Base-by-base conservation (phyloP, 2,113 vertebrate species). In the Prolemur simus region DNA sequence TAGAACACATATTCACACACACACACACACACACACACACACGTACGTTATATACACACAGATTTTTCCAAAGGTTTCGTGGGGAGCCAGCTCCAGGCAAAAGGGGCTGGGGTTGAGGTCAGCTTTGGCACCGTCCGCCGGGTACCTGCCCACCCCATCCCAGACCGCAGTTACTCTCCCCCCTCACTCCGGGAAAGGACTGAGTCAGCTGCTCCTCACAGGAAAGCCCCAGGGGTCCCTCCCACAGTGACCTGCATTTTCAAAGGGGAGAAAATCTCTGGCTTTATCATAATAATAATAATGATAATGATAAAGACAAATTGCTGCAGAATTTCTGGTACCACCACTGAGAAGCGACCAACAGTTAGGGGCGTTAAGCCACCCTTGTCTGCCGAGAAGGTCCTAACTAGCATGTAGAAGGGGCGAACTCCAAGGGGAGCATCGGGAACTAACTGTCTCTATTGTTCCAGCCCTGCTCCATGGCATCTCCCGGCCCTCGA, bases 401-500 rank as follows among this genome's bases (percentile, higher is more conserved):
- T 56, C 10, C 5, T 56, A 1, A 39, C n/a, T 34, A 10, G 42
- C 39, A 8, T 20, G 18, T 6, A 9, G 12, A 6, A 27, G 17
- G 80, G 34, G 91, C 39, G 11, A 73, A 14, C 2, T 8, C 39
- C 29, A 29, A 5, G 37, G 23, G 64, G 13, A 45, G 14, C 5
- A 1, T 29, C 13, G 6, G 37, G 12, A 56, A 8, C 10, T 8
- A 56, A 8, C 10, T 8, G 23, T 13, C 39, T 63, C 27, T 17
- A 0, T 17, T 9, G 18, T 34, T 21, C n/a, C 56, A 3, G 7
- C 6, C 64, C 32, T 66, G 12, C 49, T 56, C 15, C 64, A 29
- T 18, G 25, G 13, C 1, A 9, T 8, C 4, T 8, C 27, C 71
- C 69, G 2, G 12, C n/a, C 58, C 34, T 52, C 0, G 1, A 15